phyloP scores from a whole-genome alignment of 2,797 vertebrate genomes.

The Taenioides sp. region DNA sequence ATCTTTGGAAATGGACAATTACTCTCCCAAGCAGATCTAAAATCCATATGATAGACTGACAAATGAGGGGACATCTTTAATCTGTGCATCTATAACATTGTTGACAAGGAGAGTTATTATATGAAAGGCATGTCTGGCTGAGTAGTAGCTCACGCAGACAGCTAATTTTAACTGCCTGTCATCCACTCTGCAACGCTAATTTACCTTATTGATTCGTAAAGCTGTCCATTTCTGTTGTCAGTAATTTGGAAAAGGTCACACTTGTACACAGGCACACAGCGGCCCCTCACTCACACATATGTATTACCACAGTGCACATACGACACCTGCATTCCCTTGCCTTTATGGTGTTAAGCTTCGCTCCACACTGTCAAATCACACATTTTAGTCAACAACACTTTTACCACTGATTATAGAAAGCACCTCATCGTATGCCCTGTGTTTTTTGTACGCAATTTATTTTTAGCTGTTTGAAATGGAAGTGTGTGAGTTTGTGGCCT shows the following conservation, averaged over 20 bases:
- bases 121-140: constrained; percentile 47
- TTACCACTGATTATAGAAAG: constrained; percentile 87
- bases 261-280: constrained; percentile 29
- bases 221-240: constrained; percentile 73
- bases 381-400: constrained; percentile 82
- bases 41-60: constrained; percentile 17
- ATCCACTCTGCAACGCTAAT: constrained; percentile 71
- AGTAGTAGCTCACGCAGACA: constrained; percentile 35
- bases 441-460: constrained; percentile 67
- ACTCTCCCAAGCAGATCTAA: not conserved
- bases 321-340: constrained; percentile 6
- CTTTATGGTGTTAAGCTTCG: constrained; percentile 58
- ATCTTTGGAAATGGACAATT: constrained; percentile 20
- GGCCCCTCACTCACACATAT: constrained; percentile 11
- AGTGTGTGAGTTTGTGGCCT: constrained; percentile 89
- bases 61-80: constrained; percentile 24
- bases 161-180: constrained; percentile 74
- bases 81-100: constrained; percentile 25
- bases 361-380: constrained; percentile 79
- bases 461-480: constrained; percentile 91
- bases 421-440: constrained; percentile 90
- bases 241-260: constrained; percentile 78
- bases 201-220: constrained; percentile 77
- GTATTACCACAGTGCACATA: constrained; percentile 31
- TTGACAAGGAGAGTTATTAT: constrained; percentile 49